Evolutionary conservation across 2,113 vertebrate genomes (phyloP), one percentile per base, ranked within the genome.

Genomic region (Sylvilagus bachmani): DNA sequence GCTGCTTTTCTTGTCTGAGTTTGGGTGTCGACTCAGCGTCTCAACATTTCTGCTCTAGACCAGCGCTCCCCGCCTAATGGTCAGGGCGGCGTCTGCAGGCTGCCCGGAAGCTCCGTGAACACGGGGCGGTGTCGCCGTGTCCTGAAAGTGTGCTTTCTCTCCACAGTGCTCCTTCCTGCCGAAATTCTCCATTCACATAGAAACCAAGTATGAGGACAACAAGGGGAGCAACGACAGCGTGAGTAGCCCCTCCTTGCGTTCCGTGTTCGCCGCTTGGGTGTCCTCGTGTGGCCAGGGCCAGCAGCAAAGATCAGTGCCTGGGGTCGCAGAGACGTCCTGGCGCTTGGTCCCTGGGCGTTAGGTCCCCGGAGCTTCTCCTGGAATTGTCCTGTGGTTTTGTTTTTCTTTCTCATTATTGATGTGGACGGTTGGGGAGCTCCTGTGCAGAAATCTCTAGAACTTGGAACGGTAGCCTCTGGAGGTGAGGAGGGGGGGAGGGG

Each of bases 161-260:
- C 91, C 98, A 29, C 96, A 99, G 99, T 99, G 99, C 84, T 99
- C 99, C 13, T 99, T 99, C 97, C 98, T 99, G 98, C 99, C 99
- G 58, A 99, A 99, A 97, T 99, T 99, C 98, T 99, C 99, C 98
- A 99, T 99, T 96, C 99, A 99, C 33, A 99, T 99, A 99, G 99
- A 99, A 97, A 99, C 99, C 73, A 99, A 99, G 97, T 99, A 99
- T 0, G 99, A 99, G 94, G 99, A 99, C 98, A 99, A 99, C 98
- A 99, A 99, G 97, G 99, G 99, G 93, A 98, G 98, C 97, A 99
- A 99, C 53, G 98, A 99, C 98, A 98, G 98, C 29, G 99, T 99
- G 97, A 99, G 99, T 99, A 98, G 51, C 29, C n/a, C 3, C 33
- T 11, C 8, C 67, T 3, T 58, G 12, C 0, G 0, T 2, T 38